Evolutionary conservation across 30 jellyfish, hydroid and myxozoan genomes (phyloP), one percentile per base, ranked within the genome.

Genomic region (Mastigias papua): DNA sequence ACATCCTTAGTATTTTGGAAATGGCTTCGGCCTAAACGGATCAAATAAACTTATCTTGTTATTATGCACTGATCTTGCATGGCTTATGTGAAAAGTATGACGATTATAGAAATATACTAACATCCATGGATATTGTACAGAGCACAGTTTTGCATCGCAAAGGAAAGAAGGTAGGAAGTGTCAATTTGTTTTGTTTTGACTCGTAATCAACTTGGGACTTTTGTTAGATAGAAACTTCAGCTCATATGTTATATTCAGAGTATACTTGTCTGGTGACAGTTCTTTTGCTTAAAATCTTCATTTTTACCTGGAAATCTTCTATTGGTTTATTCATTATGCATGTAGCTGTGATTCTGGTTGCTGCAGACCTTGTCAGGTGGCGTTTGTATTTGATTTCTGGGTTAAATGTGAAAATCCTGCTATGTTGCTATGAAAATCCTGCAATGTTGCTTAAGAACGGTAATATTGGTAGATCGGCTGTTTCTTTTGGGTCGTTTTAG

Each of bases 101-200:
- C 90, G 32, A 58, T 78, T 57, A 69, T 22, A 10, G 66, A 73
- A 70, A 71, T 60, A 57, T 23, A 37, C 34, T 57, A 71, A 37
- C 84, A 34, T 35, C 65, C 34, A 93, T 93, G 98, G 98, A 88
- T 50, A 50, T 86, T 33, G 84, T 93, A 51, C 95, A 88, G 80
- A 79, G 82, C 58, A 64, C 95, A 42, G 93, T 93, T 74, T 81
- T 87, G 79, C 89, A 82, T 60, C 87, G 98, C 78, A 95, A 93
- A 93, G 98, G 98, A 31, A 93, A 87, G 79, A 93, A 93, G 95
- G 98, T 93, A 77, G 26, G 93, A 2, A 32, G 25, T 84, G 1
- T 49, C 65, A 78, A 35, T 66, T 77, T 49, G 19, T 42, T 42
- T 42, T 42, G 54, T 42, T 42, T 42, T 42, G 13, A 4, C 13